These are phyloP conservation scores for Amblyteles armatorius DNA, from an alignment of 2,888 invertebrate species.

Conservation along the genomic window DNA sequence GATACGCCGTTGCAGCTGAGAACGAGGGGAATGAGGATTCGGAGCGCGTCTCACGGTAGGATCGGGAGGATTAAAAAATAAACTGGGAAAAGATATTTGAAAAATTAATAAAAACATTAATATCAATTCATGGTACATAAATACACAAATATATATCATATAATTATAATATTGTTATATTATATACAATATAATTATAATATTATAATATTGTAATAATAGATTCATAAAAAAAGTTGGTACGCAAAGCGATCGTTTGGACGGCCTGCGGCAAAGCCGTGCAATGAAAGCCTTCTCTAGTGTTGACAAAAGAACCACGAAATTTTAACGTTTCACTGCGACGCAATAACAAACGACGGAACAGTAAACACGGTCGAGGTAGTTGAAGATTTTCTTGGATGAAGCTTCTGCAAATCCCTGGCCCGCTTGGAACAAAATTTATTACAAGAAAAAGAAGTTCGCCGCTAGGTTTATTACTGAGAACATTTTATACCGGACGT, in stretches of 20 bases:
- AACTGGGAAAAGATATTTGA: background rate
- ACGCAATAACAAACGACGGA: background rate
- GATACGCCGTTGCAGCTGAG: constrained; percentile 50
- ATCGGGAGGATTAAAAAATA: background rate
- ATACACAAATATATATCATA: background rate
- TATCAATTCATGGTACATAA: background rate
- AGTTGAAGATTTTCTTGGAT: constrained; percentile 3
- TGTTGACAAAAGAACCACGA: background rate
- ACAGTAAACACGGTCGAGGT: constrained; percentile 1
- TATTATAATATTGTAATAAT: too few species aligned
- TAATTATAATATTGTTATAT: background rate
- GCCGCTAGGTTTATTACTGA: constrained; percentile 15
- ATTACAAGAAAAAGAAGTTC: constrained; percentile 11
- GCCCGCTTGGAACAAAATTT: constrained; percentile 27
- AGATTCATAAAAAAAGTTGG: background rate
- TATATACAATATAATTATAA: background rate
- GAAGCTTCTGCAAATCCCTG: background rate
- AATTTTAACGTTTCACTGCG: background rate
- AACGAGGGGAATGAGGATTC: background rate
- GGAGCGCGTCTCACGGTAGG: constrained; percentile 9
- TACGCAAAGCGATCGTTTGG: background rate
- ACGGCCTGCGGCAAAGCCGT: background rate
- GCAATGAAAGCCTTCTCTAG: background rate
- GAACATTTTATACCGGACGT: constrained; percentile 16
- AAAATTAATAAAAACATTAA: background rate